phyloP scores from a whole-genome alignment of 2,113 vertebrate species.

The Synodontis membranacea region DNA sequence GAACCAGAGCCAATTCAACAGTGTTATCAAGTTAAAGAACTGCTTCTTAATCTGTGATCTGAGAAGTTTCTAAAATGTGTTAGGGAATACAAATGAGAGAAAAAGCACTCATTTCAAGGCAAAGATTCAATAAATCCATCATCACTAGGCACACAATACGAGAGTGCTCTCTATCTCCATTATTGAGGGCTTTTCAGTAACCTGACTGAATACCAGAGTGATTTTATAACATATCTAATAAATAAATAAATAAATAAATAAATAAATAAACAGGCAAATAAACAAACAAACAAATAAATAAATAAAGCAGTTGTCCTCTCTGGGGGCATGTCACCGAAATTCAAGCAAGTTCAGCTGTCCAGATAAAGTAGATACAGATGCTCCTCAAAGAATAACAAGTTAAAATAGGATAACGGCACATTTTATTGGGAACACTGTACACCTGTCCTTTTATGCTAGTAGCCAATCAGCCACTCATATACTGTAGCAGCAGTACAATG shows the following conservation, averaged over 20 bases:
- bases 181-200: neutral
- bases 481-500: neutral
- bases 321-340: neutral
- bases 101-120: neutral
- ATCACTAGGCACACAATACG: neutral
- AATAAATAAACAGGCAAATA: neutral
- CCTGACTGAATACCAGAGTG: neutral
- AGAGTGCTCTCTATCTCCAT: neutral
- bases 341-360: neutral
- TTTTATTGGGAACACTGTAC: neutral
- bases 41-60: neutral
- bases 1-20: neutral
- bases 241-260: neutral
- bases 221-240: neutral
- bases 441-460: neutral
- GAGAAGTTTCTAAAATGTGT: neutral
- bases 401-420: neutral
- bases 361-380: neutral
- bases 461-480: neutral
- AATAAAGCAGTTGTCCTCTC: neutral
- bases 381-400: neutral
- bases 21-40: neutral
- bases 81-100: neutral
- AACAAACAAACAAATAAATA: neutral
- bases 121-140: neutral